Base-by-base conservation (phyloP, 2,797 vertebrate species). In the Ceryle rudis region DNA sequence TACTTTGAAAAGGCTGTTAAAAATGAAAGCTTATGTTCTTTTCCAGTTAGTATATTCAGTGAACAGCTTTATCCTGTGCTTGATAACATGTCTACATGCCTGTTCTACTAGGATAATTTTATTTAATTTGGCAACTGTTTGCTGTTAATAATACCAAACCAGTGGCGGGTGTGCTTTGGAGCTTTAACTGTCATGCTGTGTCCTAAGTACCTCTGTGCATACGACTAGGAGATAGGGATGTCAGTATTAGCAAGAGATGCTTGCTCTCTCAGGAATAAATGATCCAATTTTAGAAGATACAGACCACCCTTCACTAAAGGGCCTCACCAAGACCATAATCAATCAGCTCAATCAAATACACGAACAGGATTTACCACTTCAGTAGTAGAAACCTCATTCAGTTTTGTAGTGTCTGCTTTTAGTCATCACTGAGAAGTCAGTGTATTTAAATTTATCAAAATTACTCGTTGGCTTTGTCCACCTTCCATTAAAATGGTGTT, bases 31-130 rank as follows among this genome's bases (percentile, higher is more conserved):
- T 69, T 7, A 21, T 4, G 14, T 5, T 4, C 51, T 82, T 81
- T 81, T 15, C 39, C 14, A 21, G 22, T 82, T 41, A 8, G 5
- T 66, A 18, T 37, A 18, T 49, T 39, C 28, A 42, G 29, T 7
- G 2, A 44, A 35, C 35, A 69, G 29, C 28, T 87, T 70, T 65
- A 14, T 80, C 14, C 28, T 75, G 0, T 20, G 2, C 13, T 21
- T 54, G 14, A 6, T 79, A 42, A 20, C 1, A 0, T 46, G n/a
- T 35, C 31, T 83, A 1, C 9, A 0, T 28, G 18, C 18, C 20
- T 67, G 23, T 41, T 75, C 21, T 41, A 28, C 31, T 17, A 4
- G 42, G 64, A 20, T 44, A 39, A 14, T 60, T 26, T 15, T 33
- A 41, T 41, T 69, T 2, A 51, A 23, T 33, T 70, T 28, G 67